These are phyloP conservation scores for Scortum barcoo DNA, from an alignment of 2,113 vertebrate species.

Conservation along the genomic window DNA sequence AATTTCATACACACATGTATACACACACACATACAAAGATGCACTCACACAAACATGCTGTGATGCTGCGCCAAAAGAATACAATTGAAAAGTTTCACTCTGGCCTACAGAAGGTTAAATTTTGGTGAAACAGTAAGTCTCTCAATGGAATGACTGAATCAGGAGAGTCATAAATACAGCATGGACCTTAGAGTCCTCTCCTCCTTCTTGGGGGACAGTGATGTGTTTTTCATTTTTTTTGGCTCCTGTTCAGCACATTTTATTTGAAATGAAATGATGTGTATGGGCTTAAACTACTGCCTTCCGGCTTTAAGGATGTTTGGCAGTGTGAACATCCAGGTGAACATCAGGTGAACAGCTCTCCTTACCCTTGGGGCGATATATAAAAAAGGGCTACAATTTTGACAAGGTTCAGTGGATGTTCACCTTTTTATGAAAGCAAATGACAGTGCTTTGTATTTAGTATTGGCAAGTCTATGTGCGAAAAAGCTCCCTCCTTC, in stretches of 20 bases:
- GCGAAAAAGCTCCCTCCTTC: background rate
- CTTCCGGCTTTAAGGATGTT: background rate
- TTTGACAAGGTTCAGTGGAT: background rate
- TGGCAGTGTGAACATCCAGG: background rate
- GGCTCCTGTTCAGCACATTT: background rate
- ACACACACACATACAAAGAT: constrained; percentile 34
- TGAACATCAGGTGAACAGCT: background rate
- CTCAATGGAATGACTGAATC: constrained; percentile 15
- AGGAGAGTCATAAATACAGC: background rate
- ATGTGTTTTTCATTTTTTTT: background rate
- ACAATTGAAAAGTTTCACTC: constrained; percentile 18
- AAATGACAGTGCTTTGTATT: background rate
- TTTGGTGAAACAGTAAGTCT: constrained; percentile 15
- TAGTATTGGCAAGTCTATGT: background rate
- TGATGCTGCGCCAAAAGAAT: constrained; percentile 15
- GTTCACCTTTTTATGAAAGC: background rate
- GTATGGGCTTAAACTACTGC: background rate
- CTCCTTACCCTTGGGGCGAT: background rate
- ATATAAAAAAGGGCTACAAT: background rate
- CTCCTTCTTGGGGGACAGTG: background rate
- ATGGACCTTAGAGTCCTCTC: background rate
- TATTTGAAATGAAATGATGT: constrained; percentile 13
- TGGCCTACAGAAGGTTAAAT: constrained; percentile 3
- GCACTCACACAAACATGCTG: constrained; percentile 33
- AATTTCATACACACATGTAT: constrained; percentile 32